Conservation (phyloP, 2,797 vertebrate genomes). For the Macropodus opercularis region DNA sequence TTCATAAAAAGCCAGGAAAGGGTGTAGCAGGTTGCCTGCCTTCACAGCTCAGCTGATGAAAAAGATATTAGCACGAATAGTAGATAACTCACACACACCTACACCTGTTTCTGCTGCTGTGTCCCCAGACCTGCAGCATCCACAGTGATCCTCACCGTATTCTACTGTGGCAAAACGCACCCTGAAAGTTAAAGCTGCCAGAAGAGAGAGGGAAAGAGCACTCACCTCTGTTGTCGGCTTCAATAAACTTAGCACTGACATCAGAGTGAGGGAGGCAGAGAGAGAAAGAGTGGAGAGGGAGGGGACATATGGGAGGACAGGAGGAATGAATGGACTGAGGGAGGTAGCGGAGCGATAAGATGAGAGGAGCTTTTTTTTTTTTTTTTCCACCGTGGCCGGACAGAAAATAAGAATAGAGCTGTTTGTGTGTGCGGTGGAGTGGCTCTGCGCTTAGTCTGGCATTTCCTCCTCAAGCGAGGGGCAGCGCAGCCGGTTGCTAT, state of each 20-base stretch:
- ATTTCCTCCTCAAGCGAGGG: slow-evolving; percentile 68
- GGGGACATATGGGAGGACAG: slow-evolving; percentile 15
- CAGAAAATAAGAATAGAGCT: slow-evolving; percentile 33
- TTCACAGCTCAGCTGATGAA: slow-evolving; percentile 5
- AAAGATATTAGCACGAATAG: slow-evolving; percentile 3
- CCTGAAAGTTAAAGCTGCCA: slow-evolving; percentile 19
- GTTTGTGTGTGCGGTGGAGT: slow-evolving; percentile 24
- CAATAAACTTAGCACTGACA: slow-evolving; percentile 58
- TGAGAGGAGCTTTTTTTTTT: slow-evolving; percentile 27
- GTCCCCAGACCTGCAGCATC: slow-evolving; percentile 5
- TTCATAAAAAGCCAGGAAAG: slow-evolving; percentile 27
- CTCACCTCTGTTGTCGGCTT: slow-evolving; percentile 73
- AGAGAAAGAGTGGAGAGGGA: background rate
- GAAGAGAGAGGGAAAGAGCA: slow-evolving; percentile 34
- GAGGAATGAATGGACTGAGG: slow-evolving; percentile 26
- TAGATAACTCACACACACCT: slow-evolving; percentile 1
- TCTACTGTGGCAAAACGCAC: slow-evolving; percentile 25
- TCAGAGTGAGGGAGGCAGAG: slow-evolving; percentile 16
- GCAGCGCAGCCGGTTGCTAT: slow-evolving; percentile 62
- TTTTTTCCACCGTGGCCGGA: slow-evolving; percentile 28
- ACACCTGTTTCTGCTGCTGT: slow-evolving; percentile 8
- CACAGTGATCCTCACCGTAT: slow-evolving; percentile 27
- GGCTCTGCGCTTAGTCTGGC: slow-evolving; percentile 51
- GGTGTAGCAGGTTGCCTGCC: slow-evolving; percentile 7
- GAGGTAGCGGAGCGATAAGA: slow-evolving; percentile 54